A percentile compares a stretch with the other conserved stretches of the same genome.
These are phyloP conservation scores for Rotaria socialis DNA, from an alignment of 2,888 invertebrate genomes.

Conservation along the genomic window DNA sequence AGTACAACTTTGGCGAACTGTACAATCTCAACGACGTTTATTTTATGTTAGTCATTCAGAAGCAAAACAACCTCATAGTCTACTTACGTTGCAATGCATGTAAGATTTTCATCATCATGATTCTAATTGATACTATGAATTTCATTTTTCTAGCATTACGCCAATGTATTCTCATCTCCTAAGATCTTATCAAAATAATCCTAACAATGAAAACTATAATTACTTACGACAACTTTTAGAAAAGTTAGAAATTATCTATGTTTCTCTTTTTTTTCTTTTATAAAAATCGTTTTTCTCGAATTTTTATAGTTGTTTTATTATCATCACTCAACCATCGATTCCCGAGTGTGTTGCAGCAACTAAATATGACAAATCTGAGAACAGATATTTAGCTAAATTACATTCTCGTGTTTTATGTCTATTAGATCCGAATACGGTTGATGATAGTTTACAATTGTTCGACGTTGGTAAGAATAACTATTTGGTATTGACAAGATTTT, in stretches of 20 bases:
- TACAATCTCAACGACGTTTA: background rate
- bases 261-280: no score
- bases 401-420: background rate
- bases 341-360: background rate
- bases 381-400: background rate
- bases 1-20: background rate
- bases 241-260: background rate
- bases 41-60: background rate
- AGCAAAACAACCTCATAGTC: background rate
- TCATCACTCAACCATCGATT: background rate
- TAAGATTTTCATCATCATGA: background rate
- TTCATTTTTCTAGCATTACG: background rate
- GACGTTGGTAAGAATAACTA: background rate
- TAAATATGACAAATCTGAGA: background rate
- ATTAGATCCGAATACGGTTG: background rate
- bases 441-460: background rate
- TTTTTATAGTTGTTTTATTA: background rate
- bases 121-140: background rate
- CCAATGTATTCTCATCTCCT: background rate
- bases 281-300: background rate
- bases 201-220: background rate
- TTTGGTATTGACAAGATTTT: background rate
- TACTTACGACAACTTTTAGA: background rate
- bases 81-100: background rate
- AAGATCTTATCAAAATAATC: background rate